Evolutionary conservation across 2,797 vertebrate genomes (phyloP), one percentile per base, ranked within the genome.

Genomic region (Pteronotus mesoamericanus): DNA sequence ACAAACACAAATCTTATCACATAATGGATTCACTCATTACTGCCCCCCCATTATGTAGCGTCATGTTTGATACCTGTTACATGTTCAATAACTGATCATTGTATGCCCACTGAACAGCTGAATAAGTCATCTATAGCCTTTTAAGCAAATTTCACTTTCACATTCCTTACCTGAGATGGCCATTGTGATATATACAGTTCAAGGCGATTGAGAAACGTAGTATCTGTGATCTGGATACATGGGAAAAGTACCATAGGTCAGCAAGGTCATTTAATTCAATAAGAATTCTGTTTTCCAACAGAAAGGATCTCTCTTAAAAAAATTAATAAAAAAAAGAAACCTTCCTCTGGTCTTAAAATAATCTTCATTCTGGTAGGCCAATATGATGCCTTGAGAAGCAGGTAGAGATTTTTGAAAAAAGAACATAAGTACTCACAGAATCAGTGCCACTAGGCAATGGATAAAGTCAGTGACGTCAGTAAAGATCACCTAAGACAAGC

Each of bases 301-400:
- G 24, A 86, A 83, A 59, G 46, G 26, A 77, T 87, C 26, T 95
- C 21, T 91, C 37, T 39, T 26, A 59, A 72, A 51, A 14, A 59
- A 84, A 51, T 55, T 83, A 91, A 87, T 91, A 66, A 57, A 87
- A 9, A 69, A 53, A 46, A 44, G 92, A 82, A 74, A 75, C 11
- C 1, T 86, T 64, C 6, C 1, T 64, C 5, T 77, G 22, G 6
- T 29, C 29, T 92, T 89, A 69, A 95, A 84, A 80, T 90, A 53
- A 61, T 59, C n/a, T 87, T 87, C 74, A 86, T 93, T 72, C 24
- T 80, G 6, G 2, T 51, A 57, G 10, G 15, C 24, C 68, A 92
- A 32, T 37, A 51, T 22, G 42, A 61, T 91, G 75, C 24, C 75
- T 96, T 85, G 91, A 96, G 71, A 75, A 6, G 21, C 26, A 90